Conservation (phyloP, 2,888 invertebrate genomes). For the Leptinotarsa rubiginosa region DNA sequence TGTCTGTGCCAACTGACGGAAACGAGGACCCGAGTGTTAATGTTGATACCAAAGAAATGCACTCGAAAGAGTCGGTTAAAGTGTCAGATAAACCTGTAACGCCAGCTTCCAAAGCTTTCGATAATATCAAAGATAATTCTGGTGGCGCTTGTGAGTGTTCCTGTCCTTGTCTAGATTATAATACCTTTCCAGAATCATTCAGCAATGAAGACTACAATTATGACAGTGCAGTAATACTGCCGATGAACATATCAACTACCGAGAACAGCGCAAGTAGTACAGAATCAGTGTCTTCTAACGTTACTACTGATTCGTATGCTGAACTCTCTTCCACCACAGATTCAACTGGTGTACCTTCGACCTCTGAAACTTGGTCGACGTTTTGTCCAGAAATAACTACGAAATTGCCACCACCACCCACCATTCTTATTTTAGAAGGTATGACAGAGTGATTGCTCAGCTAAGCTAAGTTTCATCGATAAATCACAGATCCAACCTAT, state of each 20-base stretch:
- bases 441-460: constrained; percentile 53
- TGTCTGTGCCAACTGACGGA: constrained; percentile 79
- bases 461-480: constrained; percentile 39
- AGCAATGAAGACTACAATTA: constrained; percentile 50
- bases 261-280: constrained; percentile 42
- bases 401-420: constrained; percentile 74
- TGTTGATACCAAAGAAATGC: constrained; percentile 60
- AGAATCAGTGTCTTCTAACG: constrained; percentile 22
- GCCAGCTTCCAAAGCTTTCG: constrained; percentile 28
- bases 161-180: constrained; percentile 74
- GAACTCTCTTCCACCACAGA: constrained; percentile 8
- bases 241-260: constrained; percentile 36
- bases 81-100: constrained; percentile 37
- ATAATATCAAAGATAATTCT: constrained; percentile 59
- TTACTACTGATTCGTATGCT: constrained; percentile 19
- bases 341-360: constrained; percentile 25
- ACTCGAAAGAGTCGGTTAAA: constrained; percentile 44
- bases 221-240: constrained; percentile 44
- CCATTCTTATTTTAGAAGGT: constrained; percentile 90
- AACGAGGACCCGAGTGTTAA: constrained; percentile 71
- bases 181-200: constrained; percentile 58
- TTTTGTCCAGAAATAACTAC: constrained; percentile 65
- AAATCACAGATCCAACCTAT: constrained; percentile 34
- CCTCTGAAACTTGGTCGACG: constrained; percentile 32
- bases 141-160: constrained; percentile 81